These are phyloP conservation scores for Leptodactylus fallax DNA, from an alignment of 2,797 vertebrate species.

Conservation along the genomic window DNA sequence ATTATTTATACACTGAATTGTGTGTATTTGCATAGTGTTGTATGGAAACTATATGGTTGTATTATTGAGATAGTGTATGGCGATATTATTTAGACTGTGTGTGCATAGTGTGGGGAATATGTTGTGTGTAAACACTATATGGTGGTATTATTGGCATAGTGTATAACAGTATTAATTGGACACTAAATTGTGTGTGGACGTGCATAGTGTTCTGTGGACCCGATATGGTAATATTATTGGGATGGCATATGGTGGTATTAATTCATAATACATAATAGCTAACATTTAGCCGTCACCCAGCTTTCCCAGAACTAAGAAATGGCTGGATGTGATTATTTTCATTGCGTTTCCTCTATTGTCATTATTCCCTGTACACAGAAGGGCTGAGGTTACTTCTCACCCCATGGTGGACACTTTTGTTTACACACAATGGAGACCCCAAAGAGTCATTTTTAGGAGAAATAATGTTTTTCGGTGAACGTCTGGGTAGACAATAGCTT, in stretches of 20 bases:
- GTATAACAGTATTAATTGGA: too few species aligned
- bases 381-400: too few species aligned
- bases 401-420: conserved; percentile 55
- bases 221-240: too few species aligned
- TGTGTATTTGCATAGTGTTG: neutral
- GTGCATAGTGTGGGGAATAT: too few species aligned
- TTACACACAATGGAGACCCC: conserved; percentile 65
- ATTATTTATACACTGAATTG: neutral
- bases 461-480: conserved; percentile 66
- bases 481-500: conserved; percentile 46
- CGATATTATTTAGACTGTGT: neutral
- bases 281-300: too few species aligned
- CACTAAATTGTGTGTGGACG: too few species aligned
- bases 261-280: too few species aligned
- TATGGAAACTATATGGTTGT: neutral
- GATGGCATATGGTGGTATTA: too few species aligned
- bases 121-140: neutral
- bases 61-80: neutral
- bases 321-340: neutral
- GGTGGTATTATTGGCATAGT: neutral
- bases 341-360: neutral
- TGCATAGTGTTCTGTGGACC: too few species aligned
- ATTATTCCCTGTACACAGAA: too few species aligned
- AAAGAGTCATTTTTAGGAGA: conserved; percentile 63
- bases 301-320: too few species aligned